These are phyloP conservation scores for Brevimyrus niger DNA, from an alignment of 2,113 vertebrate species.

Conservation along the genomic window DNA sequence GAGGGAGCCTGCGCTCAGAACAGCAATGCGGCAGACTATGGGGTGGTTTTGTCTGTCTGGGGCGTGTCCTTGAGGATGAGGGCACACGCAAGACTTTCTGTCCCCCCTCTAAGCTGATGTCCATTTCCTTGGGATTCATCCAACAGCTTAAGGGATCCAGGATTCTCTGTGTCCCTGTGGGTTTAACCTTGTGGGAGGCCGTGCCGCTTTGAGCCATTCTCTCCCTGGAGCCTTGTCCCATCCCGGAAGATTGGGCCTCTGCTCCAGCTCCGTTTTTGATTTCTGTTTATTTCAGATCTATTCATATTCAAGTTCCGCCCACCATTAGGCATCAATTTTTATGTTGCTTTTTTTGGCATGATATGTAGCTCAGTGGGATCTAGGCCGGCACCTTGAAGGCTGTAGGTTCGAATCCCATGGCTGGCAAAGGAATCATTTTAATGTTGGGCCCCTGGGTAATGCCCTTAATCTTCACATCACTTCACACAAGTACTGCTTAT, in stretches of 20 bases:
- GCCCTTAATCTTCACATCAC: not conserved
- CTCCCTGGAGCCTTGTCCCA: not conserved
- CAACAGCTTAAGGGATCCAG: not conserved
- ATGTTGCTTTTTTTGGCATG: not conserved
- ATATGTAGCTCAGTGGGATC: not conserved
- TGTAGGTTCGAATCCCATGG: not conserved
- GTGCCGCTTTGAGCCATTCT: not conserved
- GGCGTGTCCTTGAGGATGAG: not conserved
- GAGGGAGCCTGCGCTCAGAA: not conserved
- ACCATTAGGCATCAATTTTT: not conserved
- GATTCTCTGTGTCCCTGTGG: not conserved
- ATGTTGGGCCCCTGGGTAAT: not conserved
- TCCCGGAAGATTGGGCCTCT: not conserved
- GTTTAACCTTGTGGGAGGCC: not conserved
- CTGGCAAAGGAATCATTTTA: not conserved
- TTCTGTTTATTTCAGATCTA: not conserved
- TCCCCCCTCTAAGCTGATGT: not conserved
- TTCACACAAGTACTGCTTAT: not conserved
- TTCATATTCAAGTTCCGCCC: not conserved
- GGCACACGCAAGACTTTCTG: not conserved
- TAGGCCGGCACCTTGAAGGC: not conserved
- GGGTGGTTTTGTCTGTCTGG: not conserved
- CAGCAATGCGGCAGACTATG: conserved; percentile 1
- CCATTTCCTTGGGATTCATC: not conserved
- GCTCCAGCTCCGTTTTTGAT: not conserved